Evolutionary conservation across 2,797 vertebrate species (phyloP).

Genomic region (Diceros bicornis): DNA sequence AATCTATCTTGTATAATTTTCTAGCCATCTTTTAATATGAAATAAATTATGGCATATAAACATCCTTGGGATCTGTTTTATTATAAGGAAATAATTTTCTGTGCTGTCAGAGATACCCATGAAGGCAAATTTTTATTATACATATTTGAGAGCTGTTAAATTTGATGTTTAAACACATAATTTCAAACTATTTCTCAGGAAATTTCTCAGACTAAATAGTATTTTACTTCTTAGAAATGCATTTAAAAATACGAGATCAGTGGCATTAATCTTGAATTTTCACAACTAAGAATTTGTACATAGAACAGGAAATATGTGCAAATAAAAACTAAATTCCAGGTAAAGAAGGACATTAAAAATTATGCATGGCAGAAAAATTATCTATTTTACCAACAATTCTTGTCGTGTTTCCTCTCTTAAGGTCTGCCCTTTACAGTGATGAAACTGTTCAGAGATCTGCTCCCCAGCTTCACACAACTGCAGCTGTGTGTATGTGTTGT

Average conservation of each 20-base stretch:
- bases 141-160: slow-evolving; percentile 76
- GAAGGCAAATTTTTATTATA: slow-evolving; percentile 70
- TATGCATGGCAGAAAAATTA: slow-evolving; percentile 82
- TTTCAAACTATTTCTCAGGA: slow-evolving; percentile 72
- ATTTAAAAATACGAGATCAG: slow-evolving; percentile 63
- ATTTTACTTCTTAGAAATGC: slow-evolving; percentile 62
- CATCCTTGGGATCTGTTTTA: slow-evolving; percentile 71
- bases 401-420: slow-evolving; percentile 80
- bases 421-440: slow-evolving; percentile 79
- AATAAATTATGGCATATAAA: slow-evolving; percentile 78
- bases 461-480: slow-evolving; percentile 73
- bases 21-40: slow-evolving; percentile 75
- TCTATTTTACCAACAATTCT: slow-evolving; percentile 74
- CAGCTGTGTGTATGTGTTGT: slow-evolving; percentile 71
- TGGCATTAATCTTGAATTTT: slow-evolving; percentile 54
- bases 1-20: slow-evolving; percentile 81
- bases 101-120: slow-evolving; percentile 69
- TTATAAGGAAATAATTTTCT: slow-evolving; percentile 81
- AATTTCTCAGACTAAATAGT: slow-evolving; percentile 58
- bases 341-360: slow-evolving; percentile 86
- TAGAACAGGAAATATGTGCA: slow-evolving; percentile 58
- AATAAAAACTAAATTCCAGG: slow-evolving; percentile 84
- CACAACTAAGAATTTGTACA: slow-evolving; percentile 44
- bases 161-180: slow-evolving; percentile 74
- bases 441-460: slow-evolving; percentile 1